Evolutionary conservation across 92 coral and sea anemone genomes (phyloP).

Genomic region (Palythoa heliodiscus): DNA sequence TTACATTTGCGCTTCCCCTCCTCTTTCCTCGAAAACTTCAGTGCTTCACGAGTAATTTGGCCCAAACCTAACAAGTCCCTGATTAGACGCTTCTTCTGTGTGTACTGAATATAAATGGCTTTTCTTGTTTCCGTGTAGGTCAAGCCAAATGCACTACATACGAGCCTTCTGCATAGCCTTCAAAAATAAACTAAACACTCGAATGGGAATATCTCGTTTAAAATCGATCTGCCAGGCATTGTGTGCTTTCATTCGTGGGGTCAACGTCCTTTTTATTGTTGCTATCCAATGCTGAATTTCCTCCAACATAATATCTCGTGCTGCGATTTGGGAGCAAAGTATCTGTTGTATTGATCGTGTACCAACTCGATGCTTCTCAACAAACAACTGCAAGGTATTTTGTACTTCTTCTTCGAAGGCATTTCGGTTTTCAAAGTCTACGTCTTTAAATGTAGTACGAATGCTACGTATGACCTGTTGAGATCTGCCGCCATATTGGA

Average conservation of each 20-base stretch:
- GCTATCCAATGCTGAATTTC: slow-evolving; percentile 2
- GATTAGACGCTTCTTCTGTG: slow-evolving; percentile 57
- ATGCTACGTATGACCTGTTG: neutral
- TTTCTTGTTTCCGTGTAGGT: slow-evolving; percentile 47
- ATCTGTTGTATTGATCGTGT: slow-evolving; percentile 36
- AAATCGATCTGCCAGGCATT: slow-evolving; percentile 65
- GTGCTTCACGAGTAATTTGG: slow-evolving; percentile 36
- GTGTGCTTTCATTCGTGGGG: slow-evolving; percentile 47
- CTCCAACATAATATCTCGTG: slow-evolving; percentile 12
- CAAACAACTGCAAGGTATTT: slow-evolving; percentile 28
- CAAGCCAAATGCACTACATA: slow-evolving; percentile 58
- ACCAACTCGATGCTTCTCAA: slow-evolving; percentile 41
- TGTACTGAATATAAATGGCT: slow-evolving; percentile 39
- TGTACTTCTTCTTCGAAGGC: slow-evolving; percentile 47
- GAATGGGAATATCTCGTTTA: slow-evolving; percentile 55
- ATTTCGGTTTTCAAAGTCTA: slow-evolving; percentile 27
- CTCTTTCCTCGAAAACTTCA: slow-evolving; percentile 45
- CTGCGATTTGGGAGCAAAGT: slow-evolving; percentile 47
- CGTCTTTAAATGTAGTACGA: slow-evolving; percentile 12
- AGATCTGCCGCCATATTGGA: neutral
- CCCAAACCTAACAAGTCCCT: slow-evolving; percentile 61
- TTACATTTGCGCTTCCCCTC: slow-evolving; percentile 48
- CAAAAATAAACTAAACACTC: slow-evolving; percentile 45
- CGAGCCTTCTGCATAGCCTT: slow-evolving; percentile 46
- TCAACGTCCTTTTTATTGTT: slow-evolving; percentile 37